These are phyloP conservation scores for Cephus nigrinus DNA, from an alignment of 2,888 invertebrate genomes.

Conservation along the genomic window DNA sequence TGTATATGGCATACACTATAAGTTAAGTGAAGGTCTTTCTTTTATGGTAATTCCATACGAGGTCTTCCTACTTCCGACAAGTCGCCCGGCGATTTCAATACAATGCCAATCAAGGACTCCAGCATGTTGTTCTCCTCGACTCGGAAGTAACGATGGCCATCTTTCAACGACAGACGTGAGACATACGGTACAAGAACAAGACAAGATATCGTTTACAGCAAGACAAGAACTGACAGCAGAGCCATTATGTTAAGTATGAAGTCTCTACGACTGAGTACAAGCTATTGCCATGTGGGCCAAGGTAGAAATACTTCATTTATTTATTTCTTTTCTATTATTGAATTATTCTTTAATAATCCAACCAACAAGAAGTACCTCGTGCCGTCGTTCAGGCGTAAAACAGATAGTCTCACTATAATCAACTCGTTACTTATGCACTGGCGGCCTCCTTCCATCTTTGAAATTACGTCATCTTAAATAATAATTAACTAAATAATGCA, in stretches of 20 bases:
- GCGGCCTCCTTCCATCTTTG: background rate
- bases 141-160: conserved; percentile 20
- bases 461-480: background rate
- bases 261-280: background rate
- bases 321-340: background rate
- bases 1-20: background rate
- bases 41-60: conserved; percentile 36
- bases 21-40: background rate
- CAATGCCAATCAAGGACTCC: conserved; percentile 4
- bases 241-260: background rate
- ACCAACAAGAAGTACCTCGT: background rate
- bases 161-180: background rate
- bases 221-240: background rate
- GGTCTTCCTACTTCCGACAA: conserved; percentile 42
- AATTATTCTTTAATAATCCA: background rate
- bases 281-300: background rate
- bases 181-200: background rate
- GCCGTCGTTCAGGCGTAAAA: background rate
- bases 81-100: conserved; percentile 15
- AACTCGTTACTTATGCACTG: background rate
- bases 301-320: background rate
- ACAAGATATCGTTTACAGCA: too few relatives aligned
- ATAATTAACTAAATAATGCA: background rate
- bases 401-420: background rate
- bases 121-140: conserved; percentile 17